Conservation (phyloP, 2,113 vertebrate genomes). For the Galeopterus variegatus region DNA sequence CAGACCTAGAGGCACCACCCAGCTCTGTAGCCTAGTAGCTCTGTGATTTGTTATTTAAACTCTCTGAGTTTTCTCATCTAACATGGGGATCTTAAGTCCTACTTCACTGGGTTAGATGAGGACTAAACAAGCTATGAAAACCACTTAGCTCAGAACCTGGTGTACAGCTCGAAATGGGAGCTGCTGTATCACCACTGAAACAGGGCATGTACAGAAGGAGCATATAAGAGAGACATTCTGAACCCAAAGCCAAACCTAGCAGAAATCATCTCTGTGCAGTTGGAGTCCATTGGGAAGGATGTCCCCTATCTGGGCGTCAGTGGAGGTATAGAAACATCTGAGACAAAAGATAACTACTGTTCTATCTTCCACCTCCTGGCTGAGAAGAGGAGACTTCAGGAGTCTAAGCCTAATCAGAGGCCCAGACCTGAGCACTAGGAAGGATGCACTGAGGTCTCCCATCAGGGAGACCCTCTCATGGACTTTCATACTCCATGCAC, state of each 20-base stretch:
- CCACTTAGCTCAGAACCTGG: neutral
- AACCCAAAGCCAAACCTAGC: neutral
- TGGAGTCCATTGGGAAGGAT: neutral
- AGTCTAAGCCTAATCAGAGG: neutral
- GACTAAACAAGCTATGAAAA: neutral
- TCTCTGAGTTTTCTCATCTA: neutral
- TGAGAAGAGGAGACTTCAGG: neutral
- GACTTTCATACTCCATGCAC: neutral
- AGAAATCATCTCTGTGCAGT: rapidly evolving
- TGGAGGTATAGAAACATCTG: neutral
- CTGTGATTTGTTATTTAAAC: neutral
- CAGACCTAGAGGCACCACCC: neutral
- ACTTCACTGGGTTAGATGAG: neutral
- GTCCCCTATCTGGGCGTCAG: neutral
- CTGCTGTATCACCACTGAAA: neutral
- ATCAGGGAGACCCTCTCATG: neutral
- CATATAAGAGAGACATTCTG: rapidly evolving
- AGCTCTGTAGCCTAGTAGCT: neutral
- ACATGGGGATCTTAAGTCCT: neutral
- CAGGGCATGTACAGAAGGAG: neutral
- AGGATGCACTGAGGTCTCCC: neutral
- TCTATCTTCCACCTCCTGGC: neutral
- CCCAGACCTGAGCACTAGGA: neutral
- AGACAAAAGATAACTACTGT: neutral
- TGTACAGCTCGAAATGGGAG: neutral